A percentile compares a stretch with the other conserved stretches of the same genome.
Evolutionary conservation across 1,140 invertebrate genomes (phyloP).

Genomic region (Dendrolimus kikuchii): DNA sequence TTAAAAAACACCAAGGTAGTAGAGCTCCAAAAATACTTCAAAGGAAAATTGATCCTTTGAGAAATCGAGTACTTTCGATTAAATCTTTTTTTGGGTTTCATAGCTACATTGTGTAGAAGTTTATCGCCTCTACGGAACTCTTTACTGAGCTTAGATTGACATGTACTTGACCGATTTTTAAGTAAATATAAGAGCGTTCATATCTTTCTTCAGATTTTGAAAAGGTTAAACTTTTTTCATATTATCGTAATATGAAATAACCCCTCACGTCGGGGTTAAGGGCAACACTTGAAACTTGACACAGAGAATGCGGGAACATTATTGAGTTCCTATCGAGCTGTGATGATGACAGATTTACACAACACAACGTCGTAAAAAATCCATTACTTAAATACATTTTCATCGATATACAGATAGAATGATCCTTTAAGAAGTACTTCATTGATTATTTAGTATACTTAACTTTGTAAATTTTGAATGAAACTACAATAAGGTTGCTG

Average conservation of each 20-base stretch:
- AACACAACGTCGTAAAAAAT: neutral
- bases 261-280: conserved; percentile 15
- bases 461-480: no score
- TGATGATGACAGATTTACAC: conserved; percentile 10
- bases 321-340: conserved; percentile 12
- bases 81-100: no score
- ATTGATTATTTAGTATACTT: neutral
- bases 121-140: no score
- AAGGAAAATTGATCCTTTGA: no score
- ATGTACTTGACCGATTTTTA: neutral
- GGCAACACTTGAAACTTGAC: conserved; percentile 16
- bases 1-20: no score
- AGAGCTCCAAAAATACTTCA: no score
- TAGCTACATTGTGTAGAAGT: no score
- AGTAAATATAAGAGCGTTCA: conserved; percentile 1
- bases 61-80: no score
- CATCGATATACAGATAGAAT: neutral
- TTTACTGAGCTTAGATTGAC: no score
- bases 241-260: conserved; percentile 17
- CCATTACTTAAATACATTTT: no score
- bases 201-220: conserved; percentile 12
- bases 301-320: conserved; percentile 15
- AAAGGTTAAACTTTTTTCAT: conserved; percentile 29
- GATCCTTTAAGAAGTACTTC: neutral
- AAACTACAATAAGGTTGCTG: no score